Evolutionary conservation across 1,140 invertebrate genomes (phyloP).

Genomic region (Parasteatoda tepidariorum): DNA sequence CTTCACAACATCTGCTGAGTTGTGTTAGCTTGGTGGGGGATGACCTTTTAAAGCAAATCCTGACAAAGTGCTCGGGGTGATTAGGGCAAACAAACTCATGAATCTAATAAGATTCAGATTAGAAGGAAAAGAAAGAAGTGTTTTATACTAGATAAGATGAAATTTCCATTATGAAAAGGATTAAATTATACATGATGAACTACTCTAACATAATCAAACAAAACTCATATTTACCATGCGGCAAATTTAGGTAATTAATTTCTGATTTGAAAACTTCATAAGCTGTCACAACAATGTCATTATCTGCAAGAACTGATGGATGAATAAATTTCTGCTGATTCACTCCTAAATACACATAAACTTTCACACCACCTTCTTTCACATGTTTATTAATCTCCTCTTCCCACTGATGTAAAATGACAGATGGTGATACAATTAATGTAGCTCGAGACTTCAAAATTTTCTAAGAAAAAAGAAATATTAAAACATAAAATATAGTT

Average conservation of each 20-base stretch:
- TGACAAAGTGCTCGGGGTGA: too few species aligned
- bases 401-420: conserved; percentile 80
- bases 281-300: conserved; percentile 82
- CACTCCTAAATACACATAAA: conserved; percentile 73
- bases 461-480: conserved; percentile 65
- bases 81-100: too few species aligned
- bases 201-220: too few species aligned
- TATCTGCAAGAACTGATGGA: conserved; percentile 74
- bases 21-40: too few species aligned
- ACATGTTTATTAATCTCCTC: conserved; percentile 76
- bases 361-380: conserved; percentile 70
- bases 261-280: conserved; percentile 77
- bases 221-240: conserved; percentile 66
- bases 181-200: too few species aligned
- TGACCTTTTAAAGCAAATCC: too few species aligned
- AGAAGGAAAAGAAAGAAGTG: too few species aligned
- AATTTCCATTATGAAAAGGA: too few species aligned
- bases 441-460: conserved; percentile 75
- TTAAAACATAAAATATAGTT: conserved; percentile 13
- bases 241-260: conserved; percentile 73
- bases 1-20: too few species aligned
- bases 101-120: too few species aligned
- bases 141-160: too few species aligned
- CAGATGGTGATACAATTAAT: conserved; percentile 79
- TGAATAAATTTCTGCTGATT: conserved; percentile 74